phyloP scores from a whole-genome alignment of 2,797 vertebrate species.

The Odontamblyopus lacepedii region DNA sequence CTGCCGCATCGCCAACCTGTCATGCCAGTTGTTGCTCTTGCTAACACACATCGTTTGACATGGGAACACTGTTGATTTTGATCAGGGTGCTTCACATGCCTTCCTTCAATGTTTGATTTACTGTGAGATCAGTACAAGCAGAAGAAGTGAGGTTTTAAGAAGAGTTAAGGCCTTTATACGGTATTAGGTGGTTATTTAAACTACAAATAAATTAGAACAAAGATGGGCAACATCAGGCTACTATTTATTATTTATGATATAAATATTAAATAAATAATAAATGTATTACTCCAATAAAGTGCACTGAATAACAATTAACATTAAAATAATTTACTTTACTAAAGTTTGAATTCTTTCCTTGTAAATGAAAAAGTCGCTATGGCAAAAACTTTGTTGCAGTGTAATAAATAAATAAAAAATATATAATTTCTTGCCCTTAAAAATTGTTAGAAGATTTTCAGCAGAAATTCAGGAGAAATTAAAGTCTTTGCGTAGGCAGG shows the following conservation, averaged over 20 bases:
- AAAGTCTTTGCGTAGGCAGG: constrained; percentile 4
- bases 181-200: background rate
- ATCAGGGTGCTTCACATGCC: constrained; percentile 24
- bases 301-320: background rate
- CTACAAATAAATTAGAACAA: background rate
- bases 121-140: background rate
- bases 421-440: too few relatives aligned
- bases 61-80: constrained; percentile 39
- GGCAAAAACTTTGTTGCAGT: too few relatives aligned
- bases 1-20: constrained; percentile 62
- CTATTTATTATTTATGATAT: background rate
- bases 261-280: background rate
- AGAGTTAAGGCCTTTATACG: background rate
- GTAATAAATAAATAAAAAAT: too few relatives aligned
- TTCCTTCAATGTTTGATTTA: constrained; percentile 20
- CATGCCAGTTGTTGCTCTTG: constrained; percentile 73
- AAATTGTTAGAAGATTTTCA: too few relatives aligned
- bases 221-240: background rate
- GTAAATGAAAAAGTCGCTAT: background rate
- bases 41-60: constrained; percentile 61
- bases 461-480: background rate
- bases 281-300: background rate
- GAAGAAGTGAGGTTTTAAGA: background rate
- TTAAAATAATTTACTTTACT: background rate
- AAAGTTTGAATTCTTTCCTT: background rate